Evolutionary conservation across 2,797 vertebrate genomes (phyloP).

Genomic region (Gallirallus australis): DNA sequence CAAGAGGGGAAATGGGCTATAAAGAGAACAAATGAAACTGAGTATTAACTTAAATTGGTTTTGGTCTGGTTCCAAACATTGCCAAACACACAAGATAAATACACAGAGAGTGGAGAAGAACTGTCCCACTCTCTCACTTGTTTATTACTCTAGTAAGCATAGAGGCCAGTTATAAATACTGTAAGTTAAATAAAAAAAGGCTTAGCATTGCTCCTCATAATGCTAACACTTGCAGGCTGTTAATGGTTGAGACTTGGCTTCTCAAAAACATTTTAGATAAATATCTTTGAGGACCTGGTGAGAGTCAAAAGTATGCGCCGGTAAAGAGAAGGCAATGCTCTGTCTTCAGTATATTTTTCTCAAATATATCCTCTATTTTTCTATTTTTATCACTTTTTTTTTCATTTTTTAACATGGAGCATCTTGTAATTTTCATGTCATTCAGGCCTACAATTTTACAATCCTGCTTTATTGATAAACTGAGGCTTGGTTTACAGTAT

Average conservation of each 20-base stretch:
- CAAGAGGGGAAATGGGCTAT: conserved; percentile 58
- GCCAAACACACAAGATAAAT: conserved; percentile 48
- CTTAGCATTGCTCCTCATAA: background rate
- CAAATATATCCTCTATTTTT: background rate
- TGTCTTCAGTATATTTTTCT: background rate
- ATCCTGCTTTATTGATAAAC: background rate
- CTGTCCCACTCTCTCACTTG: background rate
- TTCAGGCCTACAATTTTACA: conserved; percentile 11
- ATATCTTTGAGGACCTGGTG: background rate
- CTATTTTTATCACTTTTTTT: background rate
- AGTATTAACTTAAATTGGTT: conserved; percentile 51
- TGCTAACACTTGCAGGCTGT: background rate
- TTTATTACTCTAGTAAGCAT: background rate
- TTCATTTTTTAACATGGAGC: background rate
- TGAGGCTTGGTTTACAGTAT: background rate
- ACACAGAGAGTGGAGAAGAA: background rate
- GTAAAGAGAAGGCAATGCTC: background rate
- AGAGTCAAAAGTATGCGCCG: background rate
- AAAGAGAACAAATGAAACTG: conserved; percentile 55
- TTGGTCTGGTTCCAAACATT: conserved; percentile 53
- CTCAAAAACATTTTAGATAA: background rate
- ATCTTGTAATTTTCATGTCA: background rate
- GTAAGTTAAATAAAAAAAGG: background rate
- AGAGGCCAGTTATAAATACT: background rate
- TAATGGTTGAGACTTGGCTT: background rate